phyloP scores from a whole-genome alignment of 2,113 vertebrate genomes.

The Marcusenius ussheri region DNA sequence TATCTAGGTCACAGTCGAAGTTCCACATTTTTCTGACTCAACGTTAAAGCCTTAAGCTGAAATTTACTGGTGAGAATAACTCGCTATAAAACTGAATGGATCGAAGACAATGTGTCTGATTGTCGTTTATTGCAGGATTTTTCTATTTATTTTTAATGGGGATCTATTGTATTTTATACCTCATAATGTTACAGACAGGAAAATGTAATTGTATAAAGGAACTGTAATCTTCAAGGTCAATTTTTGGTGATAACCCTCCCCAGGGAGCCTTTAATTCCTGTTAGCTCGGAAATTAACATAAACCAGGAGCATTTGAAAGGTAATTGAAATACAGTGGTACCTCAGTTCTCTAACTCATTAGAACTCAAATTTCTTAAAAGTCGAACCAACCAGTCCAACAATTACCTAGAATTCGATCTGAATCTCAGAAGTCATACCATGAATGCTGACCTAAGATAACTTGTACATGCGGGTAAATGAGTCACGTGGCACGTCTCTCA shows the following conservation, averaged over 20 bases:
- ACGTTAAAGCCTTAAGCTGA: background rate
- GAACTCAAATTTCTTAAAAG: too few relatives aligned
- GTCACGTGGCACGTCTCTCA: too few relatives aligned
- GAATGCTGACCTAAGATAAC: too few relatives aligned
- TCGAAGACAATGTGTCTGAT: background rate
- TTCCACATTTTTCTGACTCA: background rate
- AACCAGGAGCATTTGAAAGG: background rate
- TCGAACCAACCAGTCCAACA: too few relatives aligned
- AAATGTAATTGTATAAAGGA: background rate
- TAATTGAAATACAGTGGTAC: background rate
- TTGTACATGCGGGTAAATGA: too few relatives aligned
- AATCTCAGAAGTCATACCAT: too few relatives aligned
- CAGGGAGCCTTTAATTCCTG: background rate
- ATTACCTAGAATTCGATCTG: too few relatives aligned
- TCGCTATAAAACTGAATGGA: background rate
- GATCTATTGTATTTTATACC: background rate
- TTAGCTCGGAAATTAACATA: background rate
- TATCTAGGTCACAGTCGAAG: background rate
- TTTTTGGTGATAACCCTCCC: background rate
- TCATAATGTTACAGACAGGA: background rate
- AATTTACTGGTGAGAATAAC: background rate
- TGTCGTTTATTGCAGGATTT: background rate
- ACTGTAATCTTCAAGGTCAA: background rate
- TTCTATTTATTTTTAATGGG: background rate
- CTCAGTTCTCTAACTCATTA: too few relatives aligned